Conservation (phyloP, 2,888 invertebrate species). For the Hymenopus coronatus region DNA sequence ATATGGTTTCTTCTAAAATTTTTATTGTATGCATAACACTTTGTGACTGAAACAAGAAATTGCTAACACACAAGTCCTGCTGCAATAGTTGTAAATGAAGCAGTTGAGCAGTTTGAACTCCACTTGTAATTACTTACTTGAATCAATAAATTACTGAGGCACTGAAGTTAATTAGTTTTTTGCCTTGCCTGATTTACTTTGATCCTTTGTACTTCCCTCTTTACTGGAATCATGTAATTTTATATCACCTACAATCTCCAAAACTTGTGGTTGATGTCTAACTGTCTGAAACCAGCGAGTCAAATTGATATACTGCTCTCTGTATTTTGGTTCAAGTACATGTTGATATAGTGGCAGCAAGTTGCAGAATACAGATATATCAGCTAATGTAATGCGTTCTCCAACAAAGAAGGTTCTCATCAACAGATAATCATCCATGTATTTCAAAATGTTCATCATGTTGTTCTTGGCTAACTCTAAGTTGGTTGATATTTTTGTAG, state of each 20-base stretch:
- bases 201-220: background rate
- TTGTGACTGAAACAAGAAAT: too few relatives aligned
- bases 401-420: conserved; percentile 47
- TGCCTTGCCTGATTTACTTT: background rate
- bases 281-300: conserved; percentile 49
- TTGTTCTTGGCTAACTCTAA: conserved; percentile 40
- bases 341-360: conserved; percentile 45
- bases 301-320: conserved; percentile 42
- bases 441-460: conserved; percentile 39
- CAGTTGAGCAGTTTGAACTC: too few relatives aligned
- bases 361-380: conserved; percentile 42
- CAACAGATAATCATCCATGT: conserved; percentile 42
- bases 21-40: too few relatives aligned
- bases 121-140: background rate
- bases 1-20: too few relatives aligned
- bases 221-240: background rate
- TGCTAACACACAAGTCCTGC: too few relatives aligned
- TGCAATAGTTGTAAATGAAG: background rate
- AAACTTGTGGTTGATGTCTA: conserved; percentile 44
- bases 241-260: conserved; percentile 36
- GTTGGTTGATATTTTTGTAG: conserved; percentile 22
- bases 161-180: background rate
- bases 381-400: conserved; percentile 48
- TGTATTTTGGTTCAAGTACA: conserved; percentile 39
- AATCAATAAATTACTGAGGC: background rate